Percentiles rank a stretch among this genome's conserved stretches.
Conservation (phyloP, 2,888 invertebrate genomes). For the Pseudococcus longispinus region DNA sequence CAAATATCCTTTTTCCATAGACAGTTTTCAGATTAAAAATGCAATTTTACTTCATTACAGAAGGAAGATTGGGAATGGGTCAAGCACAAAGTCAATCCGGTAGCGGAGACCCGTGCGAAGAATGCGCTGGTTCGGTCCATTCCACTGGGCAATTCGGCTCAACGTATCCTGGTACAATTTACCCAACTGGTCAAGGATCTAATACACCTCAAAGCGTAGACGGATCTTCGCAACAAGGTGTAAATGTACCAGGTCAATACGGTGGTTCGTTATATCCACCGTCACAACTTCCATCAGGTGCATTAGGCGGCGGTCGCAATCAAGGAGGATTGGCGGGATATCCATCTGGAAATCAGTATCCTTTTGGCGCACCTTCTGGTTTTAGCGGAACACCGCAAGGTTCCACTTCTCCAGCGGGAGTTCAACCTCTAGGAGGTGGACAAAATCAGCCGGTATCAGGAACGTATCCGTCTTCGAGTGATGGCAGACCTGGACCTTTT, state of each 20-base stretch:
- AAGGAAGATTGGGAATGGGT: conserved; percentile 83
- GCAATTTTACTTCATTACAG: conserved; percentile 64
- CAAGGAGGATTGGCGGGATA: background rate
- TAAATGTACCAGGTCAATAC: conserved; percentile 40
- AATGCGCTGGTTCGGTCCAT: conserved; percentile 63
- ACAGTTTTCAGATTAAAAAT: background rate
- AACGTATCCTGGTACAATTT: background rate
- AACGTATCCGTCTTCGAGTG: background rate
- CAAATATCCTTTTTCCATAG: background rate
- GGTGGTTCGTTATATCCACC: background rate
- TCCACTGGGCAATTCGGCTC: background rate
- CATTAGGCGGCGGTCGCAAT: background rate
- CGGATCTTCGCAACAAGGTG: conserved; percentile 5
- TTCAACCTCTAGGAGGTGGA: background rate
- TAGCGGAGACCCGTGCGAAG: conserved; percentile 73
- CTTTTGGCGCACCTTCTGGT: background rate
- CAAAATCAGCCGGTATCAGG: background rate
- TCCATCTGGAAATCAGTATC: background rate
- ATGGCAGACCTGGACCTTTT: background rate
- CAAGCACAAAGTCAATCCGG: conserved; percentile 87
- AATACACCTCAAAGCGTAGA: background rate
- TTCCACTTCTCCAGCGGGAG: background rate
- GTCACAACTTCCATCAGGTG: too few species aligned
- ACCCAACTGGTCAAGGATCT: background rate
- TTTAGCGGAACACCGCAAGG: background rate